Evolutionary conservation across 2,797 vertebrate species (phyloP), one percentile per base, ranked within the genome.

Genomic region (Clarias laeviceps): DNA sequence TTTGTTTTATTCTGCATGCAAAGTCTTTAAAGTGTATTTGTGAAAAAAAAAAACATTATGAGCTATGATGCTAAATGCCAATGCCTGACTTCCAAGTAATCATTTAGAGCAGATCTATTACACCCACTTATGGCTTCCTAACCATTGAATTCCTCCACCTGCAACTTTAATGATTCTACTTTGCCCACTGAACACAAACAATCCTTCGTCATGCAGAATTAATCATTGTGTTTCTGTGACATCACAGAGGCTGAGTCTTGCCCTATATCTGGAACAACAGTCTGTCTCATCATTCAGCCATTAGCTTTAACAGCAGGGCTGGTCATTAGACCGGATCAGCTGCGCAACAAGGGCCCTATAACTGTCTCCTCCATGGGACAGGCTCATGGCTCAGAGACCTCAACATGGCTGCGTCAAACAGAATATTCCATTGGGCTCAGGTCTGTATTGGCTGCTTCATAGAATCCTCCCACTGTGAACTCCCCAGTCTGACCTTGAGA

Each of bases 401-500:
- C 83, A 78, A 82, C 57, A 73, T 80, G 65, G 59, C 37, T 45
- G 17, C 17, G 15, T 29, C 8, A 12, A 70, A 72, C 3, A 64
- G 82, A 70, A 59, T 72, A 45, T 24, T 14, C 70, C 56, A 70
- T 84, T 65, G 81, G 59, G 82, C 76, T 61, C 56, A 81, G 81
- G 74, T 65, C 68, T 82, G 56, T 34, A 14, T 72, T 59, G 68
- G 70, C 37, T 68, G 81, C 79, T 83, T 81, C 62, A 59, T 80
- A 18, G 17, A 65, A 45, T 85, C 50, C 61, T 84, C 76, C 54
- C 45, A 45, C 80, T 56, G 62, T 32, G 40, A 8, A 29, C 59
- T 74, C 54, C 80, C 86, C 72, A 82, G 54, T 82, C 69, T 85
- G 78, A 87, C 87, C 84, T 87, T 83, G 84, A 83, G 64, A 84